These are phyloP conservation scores for Coregonus sp. DNA, from an alignment of 2,797 vertebrate species.

Conservation along the genomic window DNA sequence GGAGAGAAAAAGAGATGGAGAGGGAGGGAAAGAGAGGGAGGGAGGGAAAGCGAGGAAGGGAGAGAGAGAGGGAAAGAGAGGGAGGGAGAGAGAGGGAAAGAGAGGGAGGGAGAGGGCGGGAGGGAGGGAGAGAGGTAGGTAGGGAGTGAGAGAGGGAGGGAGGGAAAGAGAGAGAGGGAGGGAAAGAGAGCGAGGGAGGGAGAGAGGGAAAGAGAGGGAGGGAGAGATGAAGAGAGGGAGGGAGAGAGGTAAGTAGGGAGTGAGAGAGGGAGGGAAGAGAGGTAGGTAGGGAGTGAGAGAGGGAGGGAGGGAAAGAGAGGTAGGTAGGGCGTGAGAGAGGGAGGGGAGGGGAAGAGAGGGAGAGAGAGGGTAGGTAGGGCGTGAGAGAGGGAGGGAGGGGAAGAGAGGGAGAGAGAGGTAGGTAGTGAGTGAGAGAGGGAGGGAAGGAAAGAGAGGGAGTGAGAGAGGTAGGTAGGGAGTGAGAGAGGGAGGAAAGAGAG, in stretches of 20 bases:
- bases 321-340: conserved; percentile 8
- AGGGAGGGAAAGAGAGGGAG: conserved; percentile 20
- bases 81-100: not conserved
- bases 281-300: not conserved
- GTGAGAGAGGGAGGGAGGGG: conserved; percentile 17
- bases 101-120: conserved; percentile 51
- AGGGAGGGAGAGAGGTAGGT: too few species aligned
- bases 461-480: conserved; percentile 49
- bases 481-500: conserved; percentile 51
- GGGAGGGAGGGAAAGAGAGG: not conserved
- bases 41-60: not conserved
- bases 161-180: not conserved
- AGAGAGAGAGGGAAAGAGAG: conserved; percentile 30
- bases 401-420: not conserved
- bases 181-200: conserved; percentile 54
- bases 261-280: not conserved
- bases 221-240: not conserved
- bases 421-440: conserved; percentile 19
- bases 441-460: not conserved
- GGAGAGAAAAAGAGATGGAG: conserved; percentile 37
- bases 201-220: conserved; percentile 21
- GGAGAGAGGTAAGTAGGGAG: not conserved
- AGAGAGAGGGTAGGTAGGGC: not conserved
- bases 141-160: conserved; percentile 20
- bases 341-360: not conserved